Conservation (phyloP, 1,140 invertebrate species). For the Portunus trituberculatus region DNA sequence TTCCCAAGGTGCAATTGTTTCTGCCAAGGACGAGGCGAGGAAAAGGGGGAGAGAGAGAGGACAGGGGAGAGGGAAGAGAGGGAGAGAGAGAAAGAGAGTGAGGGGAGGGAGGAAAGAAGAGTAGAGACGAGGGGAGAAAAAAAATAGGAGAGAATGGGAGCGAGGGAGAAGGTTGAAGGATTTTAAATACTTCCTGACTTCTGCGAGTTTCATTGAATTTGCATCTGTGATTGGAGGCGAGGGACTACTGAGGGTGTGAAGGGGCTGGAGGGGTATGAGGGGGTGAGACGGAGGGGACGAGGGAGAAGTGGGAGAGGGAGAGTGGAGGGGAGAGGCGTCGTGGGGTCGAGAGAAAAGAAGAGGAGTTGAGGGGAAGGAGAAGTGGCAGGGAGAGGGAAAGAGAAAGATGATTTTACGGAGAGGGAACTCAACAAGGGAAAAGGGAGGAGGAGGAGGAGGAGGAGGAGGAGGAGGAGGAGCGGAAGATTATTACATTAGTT, state of each 20-base stretch:
- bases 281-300: background rate
- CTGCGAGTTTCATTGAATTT: conserved; percentile 42
- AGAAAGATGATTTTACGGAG: background rate
- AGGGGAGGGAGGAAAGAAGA: background rate
- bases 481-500: background rate
- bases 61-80: background rate
- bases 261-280: background rate
- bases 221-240: conserved; percentile 48
- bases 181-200: conserved; percentile 51
- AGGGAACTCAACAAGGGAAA: background rate
- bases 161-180: background rate
- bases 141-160: background rate
- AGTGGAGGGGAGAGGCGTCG: background rate
- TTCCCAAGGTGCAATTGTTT: conserved; percentile 46
- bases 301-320: background rate
- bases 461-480: background rate
- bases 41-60: conserved; percentile 27
- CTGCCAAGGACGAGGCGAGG: conserved; percentile 52
- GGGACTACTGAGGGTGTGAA: background rate
- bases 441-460: background rate
- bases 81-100: background rate
- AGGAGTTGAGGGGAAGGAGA: background rate
- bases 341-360: background rate
- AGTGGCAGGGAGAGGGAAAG: background rate
- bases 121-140: background rate